Conservation (phyloP, 2,797 vertebrate genomes). For the Enteromius viviparus region DNA sequence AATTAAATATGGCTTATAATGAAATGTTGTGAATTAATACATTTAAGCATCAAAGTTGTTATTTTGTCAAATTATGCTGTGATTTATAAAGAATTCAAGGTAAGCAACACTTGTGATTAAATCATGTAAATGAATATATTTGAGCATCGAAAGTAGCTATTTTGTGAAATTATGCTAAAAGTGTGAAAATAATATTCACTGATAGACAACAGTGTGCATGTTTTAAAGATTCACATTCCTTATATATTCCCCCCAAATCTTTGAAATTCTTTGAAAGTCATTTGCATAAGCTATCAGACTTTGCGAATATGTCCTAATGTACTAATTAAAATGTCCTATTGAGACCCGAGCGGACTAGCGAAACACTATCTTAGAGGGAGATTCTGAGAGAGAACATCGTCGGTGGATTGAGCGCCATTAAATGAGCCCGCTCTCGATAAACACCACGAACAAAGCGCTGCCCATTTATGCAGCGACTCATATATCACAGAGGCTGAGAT, state of each 20-base stretch:
- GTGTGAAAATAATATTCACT: neutral
- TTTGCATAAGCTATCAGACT: conserved; percentile 45
- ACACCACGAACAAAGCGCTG: conserved; percentile 44
- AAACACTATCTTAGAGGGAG: conserved; percentile 37
- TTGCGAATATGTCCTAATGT: conserved; percentile 23
- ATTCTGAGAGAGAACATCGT: conserved; percentile 28
- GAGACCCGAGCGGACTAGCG: conserved; percentile 19
- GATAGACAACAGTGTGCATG: neutral
- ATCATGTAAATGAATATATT: neutral
- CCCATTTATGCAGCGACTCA: conserved; percentile 39
- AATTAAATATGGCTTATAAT: too few relatives aligned
- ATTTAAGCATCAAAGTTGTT: neutral
- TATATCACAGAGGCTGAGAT: conserved; percentile 48
- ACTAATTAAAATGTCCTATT: conserved; percentile 47
- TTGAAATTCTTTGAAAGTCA: conserved; percentile 29
- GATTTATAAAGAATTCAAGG: neutral
- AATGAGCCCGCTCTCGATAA: conserved; percentile 38
- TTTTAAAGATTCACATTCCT: neutral
- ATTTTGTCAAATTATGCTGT: neutral
- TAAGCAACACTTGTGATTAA: too few relatives aligned
- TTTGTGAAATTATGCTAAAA: neutral
- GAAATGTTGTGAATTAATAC: neutral
- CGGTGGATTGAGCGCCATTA: conserved; percentile 28
- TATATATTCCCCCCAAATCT: neutral
- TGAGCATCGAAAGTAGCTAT: neutral